These are phyloP conservation scores for Xiphophorus birchmanni DNA, from an alignment of 2,797 vertebrate genomes.

Conservation along the genomic window DNA sequence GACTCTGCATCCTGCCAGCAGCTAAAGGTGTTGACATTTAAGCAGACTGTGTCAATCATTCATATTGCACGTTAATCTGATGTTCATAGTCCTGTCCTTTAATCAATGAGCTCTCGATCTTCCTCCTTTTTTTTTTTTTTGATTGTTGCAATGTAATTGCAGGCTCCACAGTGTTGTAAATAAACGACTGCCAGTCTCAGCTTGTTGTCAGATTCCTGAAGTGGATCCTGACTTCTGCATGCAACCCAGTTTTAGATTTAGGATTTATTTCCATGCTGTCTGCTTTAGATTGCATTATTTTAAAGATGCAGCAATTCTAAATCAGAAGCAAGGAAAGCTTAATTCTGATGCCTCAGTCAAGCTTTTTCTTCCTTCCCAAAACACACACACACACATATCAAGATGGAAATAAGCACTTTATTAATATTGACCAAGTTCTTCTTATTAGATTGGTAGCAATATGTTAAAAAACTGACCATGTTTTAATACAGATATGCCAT, in stretches of 20 bases:
- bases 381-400: not conserved
- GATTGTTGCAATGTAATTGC: not conserved
- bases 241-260: not conserved
- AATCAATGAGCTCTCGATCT: not conserved
- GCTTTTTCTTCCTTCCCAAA: not conserved
- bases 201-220: conserved; percentile 10
- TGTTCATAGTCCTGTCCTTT: conserved; percentile 16
- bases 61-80: not conserved
- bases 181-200: conserved; percentile 30
- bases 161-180: not conserved
- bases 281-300: not conserved
- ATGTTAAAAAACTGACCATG: not conserved
- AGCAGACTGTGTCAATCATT: not conserved
- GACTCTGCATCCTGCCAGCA: conserved; percentile 13
- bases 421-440: not conserved
- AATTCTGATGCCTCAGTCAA: conserved; percentile 29
- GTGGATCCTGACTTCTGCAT: not conserved
- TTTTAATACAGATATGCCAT: not conserved
- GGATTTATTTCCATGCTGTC: not conserved
- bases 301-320: conserved; percentile 3
- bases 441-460: not conserved
- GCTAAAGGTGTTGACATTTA: not conserved
- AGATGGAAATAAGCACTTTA: not conserved
- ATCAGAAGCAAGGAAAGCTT: conserved; percentile 10
- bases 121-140: not conserved